These are phyloP conservation scores for Gymnoscelis rufifasciata DNA, from an alignment of 2,888 invertebrate genomes.

Conservation along the genomic window DNA sequence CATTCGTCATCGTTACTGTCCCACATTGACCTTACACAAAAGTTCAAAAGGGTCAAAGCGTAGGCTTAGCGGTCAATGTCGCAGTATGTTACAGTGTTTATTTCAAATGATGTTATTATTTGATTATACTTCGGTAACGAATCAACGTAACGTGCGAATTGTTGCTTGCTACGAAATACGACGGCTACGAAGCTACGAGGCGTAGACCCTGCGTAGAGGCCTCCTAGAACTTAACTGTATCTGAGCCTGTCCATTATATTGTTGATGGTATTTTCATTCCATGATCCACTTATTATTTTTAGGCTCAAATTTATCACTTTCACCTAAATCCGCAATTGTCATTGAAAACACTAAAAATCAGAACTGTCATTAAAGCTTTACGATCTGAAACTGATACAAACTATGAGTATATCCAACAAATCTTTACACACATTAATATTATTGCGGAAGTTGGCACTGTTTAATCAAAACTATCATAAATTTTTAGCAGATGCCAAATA, in stretches of 20 bases:
- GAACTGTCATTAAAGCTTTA: slow-evolving; percentile 10
- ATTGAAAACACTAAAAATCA: slow-evolving; percentile 3
- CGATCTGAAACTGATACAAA: slow-evolving; percentile 7
- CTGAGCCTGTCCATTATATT: no score
- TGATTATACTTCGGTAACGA: neutral
- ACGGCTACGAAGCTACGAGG: slow-evolving; percentile 13
- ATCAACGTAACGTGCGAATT: neutral
- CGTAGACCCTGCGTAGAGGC: slow-evolving; percentile 17
- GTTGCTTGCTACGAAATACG: slow-evolving; percentile 22
- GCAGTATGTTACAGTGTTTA: slow-evolving; percentile 14
- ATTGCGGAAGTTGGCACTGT: slow-evolving; percentile 23
- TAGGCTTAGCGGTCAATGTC: slow-evolving; percentile 25
- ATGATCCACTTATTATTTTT: neutral
- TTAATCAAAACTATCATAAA: slow-evolving; percentile 15
- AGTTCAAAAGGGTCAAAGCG: neutral
- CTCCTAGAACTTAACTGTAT: neutral
- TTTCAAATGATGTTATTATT: slow-evolving; percentile 2
- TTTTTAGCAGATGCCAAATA: slow-evolving; percentile 11
- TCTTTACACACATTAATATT: slow-evolving; percentile 4
- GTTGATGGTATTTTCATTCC: no score
- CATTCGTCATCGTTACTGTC: slow-evolving; percentile 7
- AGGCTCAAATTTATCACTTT: slow-evolving; percentile 1
- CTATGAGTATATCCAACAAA: neutral
- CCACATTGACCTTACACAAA: neutral
- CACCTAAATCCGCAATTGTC: slow-evolving; percentile 9